Conservation (phyloP, 2,797 vertebrate species). For the Mus spretus region DNA sequence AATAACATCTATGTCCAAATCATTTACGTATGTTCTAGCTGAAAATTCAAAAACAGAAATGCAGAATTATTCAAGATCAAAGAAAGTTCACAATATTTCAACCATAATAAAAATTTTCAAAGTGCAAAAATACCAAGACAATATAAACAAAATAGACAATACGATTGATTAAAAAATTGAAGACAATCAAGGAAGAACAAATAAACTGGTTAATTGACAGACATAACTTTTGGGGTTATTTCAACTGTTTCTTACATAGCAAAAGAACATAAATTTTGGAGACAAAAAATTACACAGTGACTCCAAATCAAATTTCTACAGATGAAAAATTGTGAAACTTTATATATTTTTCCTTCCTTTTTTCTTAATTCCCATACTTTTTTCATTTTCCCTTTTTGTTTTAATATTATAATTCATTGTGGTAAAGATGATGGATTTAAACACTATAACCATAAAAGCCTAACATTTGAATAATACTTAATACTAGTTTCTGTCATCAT, state of each 20-base stretch:
- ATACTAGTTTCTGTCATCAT: not conserved
- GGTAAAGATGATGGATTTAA: not conserved
- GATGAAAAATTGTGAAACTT: not conserved
- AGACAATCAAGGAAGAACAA: not conserved
- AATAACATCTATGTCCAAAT: not conserved
- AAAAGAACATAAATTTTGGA: not conserved
- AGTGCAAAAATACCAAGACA: not conserved
- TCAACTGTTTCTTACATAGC: not conserved
- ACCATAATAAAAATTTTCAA: not conserved
- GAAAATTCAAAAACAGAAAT: not conserved
- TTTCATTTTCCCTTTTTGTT: not conserved
- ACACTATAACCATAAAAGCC: not conserved
- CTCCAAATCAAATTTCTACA: not conserved
- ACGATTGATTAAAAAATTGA: not conserved
- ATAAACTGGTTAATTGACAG: not conserved
- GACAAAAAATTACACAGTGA: not conserved
- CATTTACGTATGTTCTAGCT: not conserved
- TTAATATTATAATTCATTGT: not conserved
- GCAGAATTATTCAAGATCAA: not conserved
- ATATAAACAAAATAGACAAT: not conserved
- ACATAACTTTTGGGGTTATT: not conserved
- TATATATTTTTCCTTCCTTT: not conserved
- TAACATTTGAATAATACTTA: not conserved
- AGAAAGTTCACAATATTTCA: not conserved
- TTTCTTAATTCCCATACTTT: not conserved